Evolutionary conservation across 2,888 invertebrate species (phyloP).

Genomic region (Philhelius pedissequus): DNA sequence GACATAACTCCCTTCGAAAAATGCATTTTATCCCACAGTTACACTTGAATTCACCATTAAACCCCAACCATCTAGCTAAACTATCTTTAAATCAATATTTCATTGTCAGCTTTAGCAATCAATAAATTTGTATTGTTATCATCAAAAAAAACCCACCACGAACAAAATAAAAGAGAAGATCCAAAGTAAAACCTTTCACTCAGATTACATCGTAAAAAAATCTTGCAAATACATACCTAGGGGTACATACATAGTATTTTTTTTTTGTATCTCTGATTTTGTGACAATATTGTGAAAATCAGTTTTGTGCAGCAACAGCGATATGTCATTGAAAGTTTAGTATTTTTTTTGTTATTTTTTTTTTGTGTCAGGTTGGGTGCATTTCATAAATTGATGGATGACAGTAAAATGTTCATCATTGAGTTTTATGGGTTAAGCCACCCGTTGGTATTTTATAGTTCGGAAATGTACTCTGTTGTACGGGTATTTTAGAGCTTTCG

Average conservation of each 20-base stretch:
- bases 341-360: background rate
- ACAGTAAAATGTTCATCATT: slow-evolving; percentile 28
- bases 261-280: slow-evolving; percentile 33
- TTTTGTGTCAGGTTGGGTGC: background rate
- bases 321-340: slow-evolving; percentile 6
- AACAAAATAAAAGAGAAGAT: background rate
- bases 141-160: background rate
- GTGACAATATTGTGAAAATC: slow-evolving; percentile 28
- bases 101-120: slow-evolving; percentile 44
- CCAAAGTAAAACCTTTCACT: background rate
- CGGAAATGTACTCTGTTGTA: background rate
- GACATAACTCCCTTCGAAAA: background rate
- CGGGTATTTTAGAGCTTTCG: background rate
- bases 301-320: slow-evolving; percentile 28
- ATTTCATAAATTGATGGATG: slow-evolving; percentile 19
- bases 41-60: background rate
- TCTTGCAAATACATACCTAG: background rate
- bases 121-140: slow-evolving; percentile 42
- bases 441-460: background rate
- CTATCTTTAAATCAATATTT: slow-evolving; percentile 15
- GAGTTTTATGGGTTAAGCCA: background rate
- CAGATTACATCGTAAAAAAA: slow-evolving; percentile 7
- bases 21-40: background rate
- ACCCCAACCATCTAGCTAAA: background rate
- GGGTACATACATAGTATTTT: background rate